Evolutionary conservation across 2,888 invertebrate genomes (phyloP).

Genomic region (Heliconius ethilla): DNA sequence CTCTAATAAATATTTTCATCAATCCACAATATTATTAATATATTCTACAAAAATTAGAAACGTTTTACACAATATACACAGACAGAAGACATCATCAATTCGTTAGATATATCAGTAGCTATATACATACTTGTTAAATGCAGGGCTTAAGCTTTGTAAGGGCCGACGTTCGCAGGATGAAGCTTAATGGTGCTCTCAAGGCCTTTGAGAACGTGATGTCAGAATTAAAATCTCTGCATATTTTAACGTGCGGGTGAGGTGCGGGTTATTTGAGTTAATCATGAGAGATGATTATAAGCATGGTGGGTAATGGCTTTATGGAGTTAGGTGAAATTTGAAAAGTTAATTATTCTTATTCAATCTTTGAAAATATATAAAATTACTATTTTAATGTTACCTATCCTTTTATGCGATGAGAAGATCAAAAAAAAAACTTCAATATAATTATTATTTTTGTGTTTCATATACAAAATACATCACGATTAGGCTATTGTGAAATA

Average conservation of each 20-base stretch:
- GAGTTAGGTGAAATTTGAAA: rapidly evolving
- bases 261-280: slow-evolving; percentile 15
- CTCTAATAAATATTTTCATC: too few relatives aligned
- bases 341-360: too few relatives aligned
- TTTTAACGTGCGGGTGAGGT: slow-evolving; percentile 2
- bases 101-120: slow-evolving; percentile 22
- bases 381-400: neutral
- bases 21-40: too few relatives aligned
- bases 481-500: neutral
- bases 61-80: neutral
- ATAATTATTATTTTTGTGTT: neutral
- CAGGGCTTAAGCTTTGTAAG: slow-evolving; percentile 37
- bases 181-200: slow-evolving; percentile 37
- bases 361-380: too few relatives aligned
- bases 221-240: slow-evolving; percentile 31
- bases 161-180: slow-evolving; percentile 37
- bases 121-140: slow-evolving; percentile 21
- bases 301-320: neutral
- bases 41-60: too few relatives aligned
- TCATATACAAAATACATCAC: neutral
- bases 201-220: slow-evolving; percentile 34
- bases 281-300: neutral
- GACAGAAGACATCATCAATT: neutral
- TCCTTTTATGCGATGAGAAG: too few relatives aligned
- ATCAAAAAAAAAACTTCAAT: neutral